phyloP scores from a whole-genome alignment of 2,113 vertebrate genomes.

The Odocoileus virginianus region DNA sequence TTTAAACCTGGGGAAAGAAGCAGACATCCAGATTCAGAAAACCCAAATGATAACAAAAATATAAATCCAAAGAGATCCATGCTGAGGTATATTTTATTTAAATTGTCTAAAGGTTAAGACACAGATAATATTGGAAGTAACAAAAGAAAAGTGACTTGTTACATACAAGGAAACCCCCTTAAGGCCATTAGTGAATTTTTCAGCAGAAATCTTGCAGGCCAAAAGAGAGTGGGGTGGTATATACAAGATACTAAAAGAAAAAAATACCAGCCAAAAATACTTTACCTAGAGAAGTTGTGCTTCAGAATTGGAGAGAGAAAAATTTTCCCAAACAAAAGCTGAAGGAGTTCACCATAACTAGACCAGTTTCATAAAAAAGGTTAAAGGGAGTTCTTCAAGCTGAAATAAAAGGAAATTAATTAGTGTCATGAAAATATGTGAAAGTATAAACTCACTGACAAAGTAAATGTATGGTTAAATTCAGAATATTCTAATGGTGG shows the following conservation, averaged over 20 bases:
- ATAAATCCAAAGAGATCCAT: not conserved
- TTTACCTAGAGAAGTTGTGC: not conserved
- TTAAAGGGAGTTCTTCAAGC: not conserved
- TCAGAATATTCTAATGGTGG: not conserved
- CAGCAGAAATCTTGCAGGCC: not conserved
- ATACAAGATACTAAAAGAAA: not conserved
- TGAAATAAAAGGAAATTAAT: not conserved
- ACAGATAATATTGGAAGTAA: not conserved
- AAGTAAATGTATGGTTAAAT: not conserved
- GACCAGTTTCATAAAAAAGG: not conserved
- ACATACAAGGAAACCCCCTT: not conserved
- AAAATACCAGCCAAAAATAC: not conserved
- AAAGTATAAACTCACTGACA: not conserved
- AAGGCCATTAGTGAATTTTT: not conserved
- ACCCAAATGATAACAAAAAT: not conserved
- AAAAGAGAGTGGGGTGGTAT: not conserved
- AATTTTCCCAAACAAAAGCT: not conserved
- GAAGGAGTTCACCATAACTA: not conserved
- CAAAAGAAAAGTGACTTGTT: not conserved
- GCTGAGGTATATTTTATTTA: not conserved
- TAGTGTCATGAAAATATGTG: not conserved
- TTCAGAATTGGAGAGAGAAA: not conserved
- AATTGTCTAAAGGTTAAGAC: not conserved
- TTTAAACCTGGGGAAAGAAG: not conserved
- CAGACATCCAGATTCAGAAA: not conserved